These are phyloP conservation scores for Apantesis nais DNA, from an alignment of 2,888 invertebrate species.

Conservation along the genomic window DNA sequence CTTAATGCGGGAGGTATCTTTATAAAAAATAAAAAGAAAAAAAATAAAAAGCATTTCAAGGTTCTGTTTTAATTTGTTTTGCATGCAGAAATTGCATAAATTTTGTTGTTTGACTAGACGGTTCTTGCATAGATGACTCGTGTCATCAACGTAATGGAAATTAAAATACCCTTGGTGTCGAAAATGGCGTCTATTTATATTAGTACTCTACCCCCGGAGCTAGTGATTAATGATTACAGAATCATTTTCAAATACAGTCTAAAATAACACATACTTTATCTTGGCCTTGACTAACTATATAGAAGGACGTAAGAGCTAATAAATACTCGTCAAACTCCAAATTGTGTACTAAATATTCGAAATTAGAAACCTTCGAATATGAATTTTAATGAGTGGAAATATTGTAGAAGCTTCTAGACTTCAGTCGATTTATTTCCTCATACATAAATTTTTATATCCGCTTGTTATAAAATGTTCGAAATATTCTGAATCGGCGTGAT, in stretches of 20 bases:
- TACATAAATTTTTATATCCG: neutral
- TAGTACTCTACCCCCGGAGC: slow-evolving; percentile 1
- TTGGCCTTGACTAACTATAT: slow-evolving; percentile 33
- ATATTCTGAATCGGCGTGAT: neutral
- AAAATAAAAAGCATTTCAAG: neutral
- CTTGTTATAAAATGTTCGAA: neutral
- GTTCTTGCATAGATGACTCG: neutral
- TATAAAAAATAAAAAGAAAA: too few species aligned
- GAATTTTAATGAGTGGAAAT: slow-evolving; percentile 2
- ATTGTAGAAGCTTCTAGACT: neutral
- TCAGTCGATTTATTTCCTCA: neutral
- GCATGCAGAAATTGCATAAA: neutral
- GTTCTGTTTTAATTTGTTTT: neutral
- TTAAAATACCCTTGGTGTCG: neutral
- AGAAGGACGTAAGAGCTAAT: slow-evolving; percentile 24
- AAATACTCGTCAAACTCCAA: slow-evolving; percentile 8
- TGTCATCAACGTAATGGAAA: neutral
- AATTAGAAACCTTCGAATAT: neutral
- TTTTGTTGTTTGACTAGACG: neutral
- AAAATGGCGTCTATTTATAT: slow-evolving; percentile 12
- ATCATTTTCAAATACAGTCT: slow-evolving; percentile 26
- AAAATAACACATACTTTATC: slow-evolving; percentile 22
- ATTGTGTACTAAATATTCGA: neutral
- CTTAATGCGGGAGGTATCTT: too few species aligned
- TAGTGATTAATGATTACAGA: slow-evolving; percentile 28